Base-by-base conservation (phyloP, 2,797 vertebrate species). In the Miichthys miiuy region DNA sequence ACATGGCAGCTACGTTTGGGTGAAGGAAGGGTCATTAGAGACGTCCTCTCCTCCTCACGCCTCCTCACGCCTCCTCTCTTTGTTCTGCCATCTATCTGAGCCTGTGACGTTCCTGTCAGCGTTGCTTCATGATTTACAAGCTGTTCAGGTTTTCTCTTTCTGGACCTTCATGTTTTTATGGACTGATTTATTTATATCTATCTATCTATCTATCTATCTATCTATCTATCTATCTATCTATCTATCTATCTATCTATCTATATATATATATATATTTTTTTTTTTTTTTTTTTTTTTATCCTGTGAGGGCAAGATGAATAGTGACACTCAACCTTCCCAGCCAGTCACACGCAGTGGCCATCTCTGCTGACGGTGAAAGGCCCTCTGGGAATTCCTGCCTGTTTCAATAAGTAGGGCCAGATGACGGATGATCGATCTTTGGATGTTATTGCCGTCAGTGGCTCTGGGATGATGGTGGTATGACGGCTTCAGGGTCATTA, bases 341-440 rank as follows among this genome's bases (percentile, higher is more conserved):
- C 52, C 68, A 68, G 82, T 82, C 81, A 80, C 11, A 6, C 25
- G 17, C 54, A 7, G 30, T 38, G 57, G 68, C 61, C 50, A 16
- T 79, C 47, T 71, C 73, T 68, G 42, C 63, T 44, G 69, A 68
- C 1, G 27, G 23, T 34, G 70, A 90, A 82, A 80, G 50, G 75
- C 73, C 86, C 72, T 34, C 16, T 73, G 85, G 85, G 86, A 85
- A 72, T 82, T 77, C 71, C 47, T 68, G 77, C 73, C 78, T 55
- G 66, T 60, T 78, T 77, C 75, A 72, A 27, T 80, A 76, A 76
- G 77, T n/a, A 51, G 72, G 41, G 23, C 68, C 47, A 65, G 65
- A 68, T 77, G 86, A 83, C 60, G 75, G 75, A 82, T 83, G 86
- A 87, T 88, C 65, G 20, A 89, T 90, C 73, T 48, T 11, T 71